Evolutionary conservation across 2,113 vertebrate species (phyloP), one percentile per base, ranked within the genome.

Genomic region (Gila orcuttii): DNA sequence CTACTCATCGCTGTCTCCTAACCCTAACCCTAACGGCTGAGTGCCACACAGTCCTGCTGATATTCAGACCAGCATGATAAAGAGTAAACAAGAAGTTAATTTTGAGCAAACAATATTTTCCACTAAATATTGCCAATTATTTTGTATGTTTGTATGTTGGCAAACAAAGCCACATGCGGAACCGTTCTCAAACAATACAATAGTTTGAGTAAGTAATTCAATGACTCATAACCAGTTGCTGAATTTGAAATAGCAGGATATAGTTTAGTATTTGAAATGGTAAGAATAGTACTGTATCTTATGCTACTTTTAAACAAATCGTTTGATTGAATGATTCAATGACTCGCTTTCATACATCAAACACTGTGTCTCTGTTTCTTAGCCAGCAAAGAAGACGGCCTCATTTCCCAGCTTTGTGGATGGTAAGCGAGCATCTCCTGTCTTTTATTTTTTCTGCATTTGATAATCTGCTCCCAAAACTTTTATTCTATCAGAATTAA

Each of bases 321-420:
- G 19, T 64, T 64, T 64, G 11, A 39, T 33, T 19, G 68, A 71
- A 39, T 71, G 33, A 23, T 71, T 71, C 68, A 23, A 2, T 71
- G 1, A 39, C 66, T 36, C 7, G 8, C 19, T 71, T 69, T 80
- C 13, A 73, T 79, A 25, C 69, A 47, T 83, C 71, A 7, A 82
- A 81, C 79, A 66, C 3, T 66, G 17, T 87, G 74, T 86, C 87
- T 90, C 55, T 93, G 68, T 94, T 92, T 93, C 92, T 31, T 87
- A 95, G 96, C 96, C 97, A 93, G 95, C 96, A 62, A 99, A 98
- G 96, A 99, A 99, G 92, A 95, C 95, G 76, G 94, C 97, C 21
- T 95, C 98, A 1, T 99, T 99, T 91, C 98, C 98, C 88, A 99
- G 97, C 93, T 99, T 99, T 93, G 98, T 99, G 77, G 98, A 99